Conservation (phyloP, 2,113 vertebrate genomes). For the Channa argus region DNA sequence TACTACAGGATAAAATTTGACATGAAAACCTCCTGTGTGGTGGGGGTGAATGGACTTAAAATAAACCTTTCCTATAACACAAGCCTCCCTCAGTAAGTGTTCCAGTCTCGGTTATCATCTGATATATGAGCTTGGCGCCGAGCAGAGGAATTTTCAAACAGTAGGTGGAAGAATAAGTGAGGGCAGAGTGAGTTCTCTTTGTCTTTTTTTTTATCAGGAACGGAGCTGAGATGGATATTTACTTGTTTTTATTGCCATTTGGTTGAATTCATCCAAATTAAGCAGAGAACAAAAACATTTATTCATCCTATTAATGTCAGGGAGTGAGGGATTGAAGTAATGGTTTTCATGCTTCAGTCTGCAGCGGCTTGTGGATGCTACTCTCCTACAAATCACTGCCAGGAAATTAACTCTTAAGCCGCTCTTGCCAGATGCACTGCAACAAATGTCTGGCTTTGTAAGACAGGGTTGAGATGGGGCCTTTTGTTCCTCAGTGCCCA, state of each 20-base stretch:
- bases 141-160: slow-evolving; percentile 53
- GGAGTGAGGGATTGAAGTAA: slow-evolving; percentile 77
- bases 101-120: slow-evolving; percentile 60
- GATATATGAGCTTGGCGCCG: slow-evolving; percentile 57
- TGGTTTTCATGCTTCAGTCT: slow-evolving; percentile 73
- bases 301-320: slow-evolving; percentile 82
- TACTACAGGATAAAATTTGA: slow-evolving; percentile 49
- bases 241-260: slow-evolving; percentile 76
- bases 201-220: slow-evolving; percentile 60
- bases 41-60: slow-evolving; percentile 55
- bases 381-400: slow-evolving; percentile 74
- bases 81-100: slow-evolving; percentile 45
- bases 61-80: slow-evolving; percentile 54
- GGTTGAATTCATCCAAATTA: slow-evolving; percentile 81
- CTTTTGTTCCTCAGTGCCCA: slow-evolving; percentile 43
- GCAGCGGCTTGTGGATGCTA: slow-evolving; percentile 71
- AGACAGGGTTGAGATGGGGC: slow-evolving; percentile 31
- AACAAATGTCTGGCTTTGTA: slow-evolving; percentile 58
- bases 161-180: slow-evolving; percentile 53
- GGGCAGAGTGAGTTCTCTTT: slow-evolving; percentile 58
- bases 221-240: slow-evolving; percentile 69
- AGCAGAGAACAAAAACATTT: slow-evolving; percentile 78
- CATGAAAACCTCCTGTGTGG: slow-evolving; percentile 55
- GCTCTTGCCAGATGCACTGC: slow-evolving; percentile 54
- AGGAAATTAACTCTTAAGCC: slow-evolving; percentile 76